A percentile compares a stretch with the other conserved stretches of the same genome.
These are phyloP conservation scores for Trinectes maculatus DNA, from an alignment of 2,113 vertebrate genomes.

Conservation along the genomic window DNA sequence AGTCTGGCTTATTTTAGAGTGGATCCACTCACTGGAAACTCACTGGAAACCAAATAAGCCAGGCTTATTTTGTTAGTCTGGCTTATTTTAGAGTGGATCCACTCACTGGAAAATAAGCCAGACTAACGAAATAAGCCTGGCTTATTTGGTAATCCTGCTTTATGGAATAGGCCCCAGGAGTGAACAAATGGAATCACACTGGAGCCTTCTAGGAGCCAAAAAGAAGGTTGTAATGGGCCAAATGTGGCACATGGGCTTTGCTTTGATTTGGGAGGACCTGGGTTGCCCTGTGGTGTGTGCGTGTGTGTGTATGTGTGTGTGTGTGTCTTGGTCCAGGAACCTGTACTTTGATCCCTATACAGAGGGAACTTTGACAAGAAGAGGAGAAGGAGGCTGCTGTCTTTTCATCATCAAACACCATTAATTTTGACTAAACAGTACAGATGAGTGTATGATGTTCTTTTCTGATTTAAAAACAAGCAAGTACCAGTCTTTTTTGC, in stretches of 20 bases:
- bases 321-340: constrained; percentile 26
- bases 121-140: too few relatives aligned
- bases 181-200: constrained; percentile 50
- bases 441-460: background rate
- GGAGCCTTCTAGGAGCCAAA: constrained; percentile 28
- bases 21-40: too few relatives aligned
- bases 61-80: too few relatives aligned
- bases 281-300: constrained; percentile 15
- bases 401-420: constrained; percentile 8
- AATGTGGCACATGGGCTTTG: constrained; percentile 39
- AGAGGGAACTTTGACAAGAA: constrained; percentile 23
- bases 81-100: too few relatives aligned
- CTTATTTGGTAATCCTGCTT: too few relatives aligned
- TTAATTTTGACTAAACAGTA: background rate
- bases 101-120: too few relatives aligned
- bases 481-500: background rate
- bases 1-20: too few relatives aligned
- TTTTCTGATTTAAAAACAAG: background rate
- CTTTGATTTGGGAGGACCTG: constrained; percentile 26
- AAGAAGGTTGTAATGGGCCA: constrained; percentile 22
- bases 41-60: too few relatives aligned
- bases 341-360: constrained; percentile 22
- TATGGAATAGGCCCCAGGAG: too few relatives aligned
- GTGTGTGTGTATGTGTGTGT: constrained; percentile 33
- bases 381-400: constrained; percentile 21